Evolutionary conservation across 2,888 invertebrate species (phyloP).

Genomic region (Agonopterix heracliana): DNA sequence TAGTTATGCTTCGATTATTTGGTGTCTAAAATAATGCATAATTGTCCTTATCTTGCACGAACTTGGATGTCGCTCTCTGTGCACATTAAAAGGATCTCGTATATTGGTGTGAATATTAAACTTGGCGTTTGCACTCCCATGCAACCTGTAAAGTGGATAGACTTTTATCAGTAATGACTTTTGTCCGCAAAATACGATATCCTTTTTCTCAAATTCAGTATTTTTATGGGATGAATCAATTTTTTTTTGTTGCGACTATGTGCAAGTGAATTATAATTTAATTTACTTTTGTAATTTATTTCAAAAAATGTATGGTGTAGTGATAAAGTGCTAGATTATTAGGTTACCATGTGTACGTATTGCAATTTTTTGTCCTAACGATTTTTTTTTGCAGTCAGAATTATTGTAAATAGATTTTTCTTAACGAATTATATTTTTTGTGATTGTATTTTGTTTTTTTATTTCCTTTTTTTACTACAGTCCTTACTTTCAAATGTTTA

Average conservation of each 20-base stretch:
- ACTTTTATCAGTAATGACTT: too few relatives aligned
- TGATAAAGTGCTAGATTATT: neutral
- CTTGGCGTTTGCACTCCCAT: too few relatives aligned
- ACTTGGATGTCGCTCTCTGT: neutral
- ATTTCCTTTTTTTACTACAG: neutral
- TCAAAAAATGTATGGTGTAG: neutral
- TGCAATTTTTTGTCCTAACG: conserved; percentile 10
- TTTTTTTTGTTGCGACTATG: too few relatives aligned
- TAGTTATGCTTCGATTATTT: conserved; percentile 13
- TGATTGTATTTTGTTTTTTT: conserved; percentile 41
- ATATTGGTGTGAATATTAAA: too few relatives aligned
- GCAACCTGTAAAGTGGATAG: too few relatives aligned
- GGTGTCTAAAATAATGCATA: conserved; percentile 10
- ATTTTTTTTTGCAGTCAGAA: conserved; percentile 38
- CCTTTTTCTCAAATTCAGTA: too few relatives aligned
- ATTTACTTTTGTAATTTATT: conserved; percentile 1
- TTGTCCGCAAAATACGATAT: too few relatives aligned
- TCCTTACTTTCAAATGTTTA: neutral
- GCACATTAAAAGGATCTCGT: neutral
- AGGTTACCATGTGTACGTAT: conserved; percentile 14
- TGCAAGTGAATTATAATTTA: neutral
- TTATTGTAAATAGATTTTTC: conserved; percentile 62
- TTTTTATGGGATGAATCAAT: too few relatives aligned
- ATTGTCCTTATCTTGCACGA: neutral
- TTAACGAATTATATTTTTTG: conserved; percentile 71